Percentiles rank a stretch among this genome's conserved stretches.
Evolutionary conservation across 2,113 vertebrate species (phyloP).

Genomic region (Oplegnathus fasciatus): DNA sequence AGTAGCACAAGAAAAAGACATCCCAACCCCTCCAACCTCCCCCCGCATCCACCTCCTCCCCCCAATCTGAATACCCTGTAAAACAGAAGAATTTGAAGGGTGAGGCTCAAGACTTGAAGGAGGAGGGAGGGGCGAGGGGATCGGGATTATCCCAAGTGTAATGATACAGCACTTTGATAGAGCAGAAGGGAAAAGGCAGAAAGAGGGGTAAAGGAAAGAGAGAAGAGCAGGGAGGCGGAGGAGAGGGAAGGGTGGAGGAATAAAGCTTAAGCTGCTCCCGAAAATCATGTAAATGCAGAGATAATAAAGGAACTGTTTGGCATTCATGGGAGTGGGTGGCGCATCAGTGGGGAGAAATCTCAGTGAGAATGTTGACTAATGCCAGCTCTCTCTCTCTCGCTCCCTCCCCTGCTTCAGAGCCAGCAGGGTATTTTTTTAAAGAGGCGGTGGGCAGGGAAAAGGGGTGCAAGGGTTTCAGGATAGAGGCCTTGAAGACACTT

Average conservation of each 20-base stretch:
- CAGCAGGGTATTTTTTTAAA: conserved; percentile 59
- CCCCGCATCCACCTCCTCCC: not conserved
- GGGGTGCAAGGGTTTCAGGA: conserved; percentile 16
- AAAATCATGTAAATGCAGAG: conserved; percentile 82
- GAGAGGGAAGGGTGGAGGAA: conserved; percentile 51
- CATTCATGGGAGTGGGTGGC: conserved; percentile 81
- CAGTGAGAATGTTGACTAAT: conserved; percentile 68
- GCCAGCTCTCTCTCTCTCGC: conserved; percentile 28
- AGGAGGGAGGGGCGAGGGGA: conserved; percentile 46
- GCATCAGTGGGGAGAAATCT: conserved; percentile 77
- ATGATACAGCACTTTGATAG: conserved; percentile 85
- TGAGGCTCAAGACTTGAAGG: conserved; percentile 54
- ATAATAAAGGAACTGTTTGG: conserved; percentile 85
- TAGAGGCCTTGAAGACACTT: conserved; percentile 27
- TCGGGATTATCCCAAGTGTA: conserved; percentile 81
- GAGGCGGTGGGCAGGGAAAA: conserved; percentile 15
- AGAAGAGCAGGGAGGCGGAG: conserved; percentile 1
- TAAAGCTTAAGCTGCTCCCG: conserved; percentile 73
- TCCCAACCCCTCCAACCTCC: conserved; percentile 2
- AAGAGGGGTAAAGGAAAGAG: conserved; percentile 4
- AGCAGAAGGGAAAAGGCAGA: conserved; percentile 42
- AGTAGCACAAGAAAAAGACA: conserved; percentile 61
- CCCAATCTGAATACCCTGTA: conserved; percentile 46
- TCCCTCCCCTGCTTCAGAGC: conserved; percentile 44
- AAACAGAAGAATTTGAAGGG: conserved; percentile 60